phyloP scores from a whole-genome alignment of 2,113 vertebrate species.

The Cryptotis parvus region DNA sequence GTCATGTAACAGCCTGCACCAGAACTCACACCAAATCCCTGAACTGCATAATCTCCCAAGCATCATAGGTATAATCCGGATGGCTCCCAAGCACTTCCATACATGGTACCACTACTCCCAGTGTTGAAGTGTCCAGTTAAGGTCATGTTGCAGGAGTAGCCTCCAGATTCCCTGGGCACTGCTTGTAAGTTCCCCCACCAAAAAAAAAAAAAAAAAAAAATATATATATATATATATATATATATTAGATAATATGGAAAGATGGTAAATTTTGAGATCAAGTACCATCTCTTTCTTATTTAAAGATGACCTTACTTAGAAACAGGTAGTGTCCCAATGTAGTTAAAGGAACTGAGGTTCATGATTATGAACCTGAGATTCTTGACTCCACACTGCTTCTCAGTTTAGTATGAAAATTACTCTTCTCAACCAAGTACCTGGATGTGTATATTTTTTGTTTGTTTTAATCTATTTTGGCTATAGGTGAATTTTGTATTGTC shows the following conservation, averaged over 20 bases:
- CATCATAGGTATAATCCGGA: no score
- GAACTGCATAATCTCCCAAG: no score
- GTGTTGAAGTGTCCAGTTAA: no score
- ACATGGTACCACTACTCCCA: no score
- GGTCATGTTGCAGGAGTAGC: no score
- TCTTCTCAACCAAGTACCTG: constrained; percentile 40
- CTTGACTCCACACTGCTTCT: not conserved
- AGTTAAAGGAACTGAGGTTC: not conserved
- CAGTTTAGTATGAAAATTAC: constrained; percentile 47
- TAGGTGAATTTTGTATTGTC: constrained; percentile 1
- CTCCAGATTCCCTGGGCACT: no score
- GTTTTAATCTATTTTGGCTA: constrained; percentile 40
- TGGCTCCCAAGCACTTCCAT: no score
- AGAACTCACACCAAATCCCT: no score
- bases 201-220: no score
- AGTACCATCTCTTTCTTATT: not conserved
- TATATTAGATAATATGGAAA: not conserved
- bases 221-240: not conserved
- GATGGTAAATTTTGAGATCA: constrained; percentile 20
- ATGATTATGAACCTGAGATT: not conserved
- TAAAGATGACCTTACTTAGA: constrained; percentile 19
- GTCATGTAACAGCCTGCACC: no score
- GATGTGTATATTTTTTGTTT: not conserved
- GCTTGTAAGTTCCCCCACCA: no score
- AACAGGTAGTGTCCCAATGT: not conserved